phyloP scores from a whole-genome alignment of 2,797 vertebrate species.

The Pogonophryne albipinna region DNA sequence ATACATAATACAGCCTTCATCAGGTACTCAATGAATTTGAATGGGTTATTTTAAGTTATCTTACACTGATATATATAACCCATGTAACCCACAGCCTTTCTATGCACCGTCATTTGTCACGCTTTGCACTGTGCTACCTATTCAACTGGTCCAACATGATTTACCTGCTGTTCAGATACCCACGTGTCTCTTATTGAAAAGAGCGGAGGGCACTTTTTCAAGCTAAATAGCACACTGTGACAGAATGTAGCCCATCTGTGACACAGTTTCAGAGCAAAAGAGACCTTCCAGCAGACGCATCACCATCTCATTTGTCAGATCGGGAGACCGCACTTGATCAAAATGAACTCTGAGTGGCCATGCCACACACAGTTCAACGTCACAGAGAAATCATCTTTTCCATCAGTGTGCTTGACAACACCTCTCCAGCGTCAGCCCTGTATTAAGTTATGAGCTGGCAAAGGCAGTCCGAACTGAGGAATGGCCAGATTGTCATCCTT shows the following conservation, averaged over 20 bases:
- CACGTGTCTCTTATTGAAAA: slow-evolving; percentile 53
- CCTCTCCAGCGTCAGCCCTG: slow-evolving; percentile 29
- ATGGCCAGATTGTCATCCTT: slow-evolving; percentile 15
- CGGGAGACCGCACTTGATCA: slow-evolving; percentile 25
- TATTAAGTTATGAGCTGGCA: slow-evolving; percentile 29
- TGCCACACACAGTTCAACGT: slow-evolving; percentile 27
- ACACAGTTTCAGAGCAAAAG: slow-evolving; percentile 77
- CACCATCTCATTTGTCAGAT: slow-evolving; percentile 58
- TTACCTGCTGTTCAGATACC: slow-evolving; percentile 48
- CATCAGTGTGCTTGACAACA: slow-evolving; percentile 36
- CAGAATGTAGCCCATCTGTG: slow-evolving; percentile 56
- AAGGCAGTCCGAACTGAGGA: slow-evolving; percentile 3
- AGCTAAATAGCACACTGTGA: slow-evolving; percentile 54
- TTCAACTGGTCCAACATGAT: slow-evolving; percentile 40
- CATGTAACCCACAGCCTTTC: neutral
- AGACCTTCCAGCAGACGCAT: slow-evolving; percentile 69
- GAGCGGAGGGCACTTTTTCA: slow-evolving; percentile 48
- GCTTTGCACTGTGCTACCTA: slow-evolving; percentile 19
- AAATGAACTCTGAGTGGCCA: slow-evolving; percentile 38
- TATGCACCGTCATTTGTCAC: slow-evolving; percentile 23
- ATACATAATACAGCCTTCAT: slow-evolving; percentile 9
- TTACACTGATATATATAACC: slow-evolving; percentile 4
- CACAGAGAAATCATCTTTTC: slow-evolving; percentile 37
- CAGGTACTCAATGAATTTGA: slow-evolving; percentile 11
- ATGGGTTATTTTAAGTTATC: slow-evolving; percentile 6